Evolutionary conservation across 2,888 invertebrate genomes (phyloP), one percentile per base, ranked within the genome.

Genomic region (Ptychoptera albimana): DNA sequence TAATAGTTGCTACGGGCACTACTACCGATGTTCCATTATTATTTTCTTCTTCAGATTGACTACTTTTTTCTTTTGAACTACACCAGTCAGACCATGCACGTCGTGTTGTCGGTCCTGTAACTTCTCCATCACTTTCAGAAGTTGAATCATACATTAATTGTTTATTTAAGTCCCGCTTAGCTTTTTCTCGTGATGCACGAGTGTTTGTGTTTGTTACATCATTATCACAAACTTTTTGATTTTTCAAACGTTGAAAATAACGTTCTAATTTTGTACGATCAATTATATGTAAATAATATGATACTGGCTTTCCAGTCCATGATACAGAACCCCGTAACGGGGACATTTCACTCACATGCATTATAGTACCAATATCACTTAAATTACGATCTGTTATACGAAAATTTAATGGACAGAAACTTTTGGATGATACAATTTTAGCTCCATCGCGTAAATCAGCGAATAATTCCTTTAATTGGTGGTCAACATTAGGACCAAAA

Each of bases 231-330:
- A 76, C 73, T 70, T 82, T 84, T 59, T 85, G 85, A 67, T 88
- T 91, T 73, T 91, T 92, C 69, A 91, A 74, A 67, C 87, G 80
- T 70, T 88, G 87, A 72, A 94, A 94, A 71, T 94, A 94, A 67
- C 91, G 81, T 74, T 94, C 94, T 68, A 89, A 72, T 73, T 91
- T 93, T 55, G 92, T 92, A 63, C 94, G 80, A 75, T 99, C 97
- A 63, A 98, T 94, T 57, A 87, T 82, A 69, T 99, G 98, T 56
- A 97, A 75, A 72, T 91, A 99, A 73, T 98, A 99, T 51, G 93
- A 91, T 57, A 98, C 97, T 43, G 96, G 91, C 66, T 93, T 96
- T 52, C 92, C 92, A 48, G 98, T 99, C 98, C 98, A 98, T 13
- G 97, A 97, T 48, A 97, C 97, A 10, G 93, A 93, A 52, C 93